Base-by-base conservation (phyloP, 2,888 invertebrate genomes). In the Macroteleia sp. region DNA sequence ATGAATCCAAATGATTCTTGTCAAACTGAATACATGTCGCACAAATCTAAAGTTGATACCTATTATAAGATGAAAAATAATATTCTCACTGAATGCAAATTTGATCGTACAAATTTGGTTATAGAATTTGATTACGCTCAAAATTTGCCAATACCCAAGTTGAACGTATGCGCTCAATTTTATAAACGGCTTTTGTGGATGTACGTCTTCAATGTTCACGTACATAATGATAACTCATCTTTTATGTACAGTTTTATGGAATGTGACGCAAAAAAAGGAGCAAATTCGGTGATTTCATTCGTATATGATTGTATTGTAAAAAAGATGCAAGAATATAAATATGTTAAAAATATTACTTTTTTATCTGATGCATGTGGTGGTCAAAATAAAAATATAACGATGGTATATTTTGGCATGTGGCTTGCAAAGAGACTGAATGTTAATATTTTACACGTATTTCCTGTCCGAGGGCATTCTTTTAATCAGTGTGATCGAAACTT, bases 61-160 rank as follows among this genome's bases (percentile, higher is more conserved):
- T 36, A 36, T 36, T 36, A 36, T 36, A 36, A 36, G 16, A 14
- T 36, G 16, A 36, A 36, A 36, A 36, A 12, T 12, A 36, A 36
- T 36, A 36, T 36, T 36, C 36, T 14, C 16, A 3, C 8, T 14
- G 3, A 36, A 36, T 36, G 36, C 36, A 14, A 36, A 36, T 12
- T 36, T 2, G 36, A 36, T 36, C 36, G 36, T 36, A 14, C 14
- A 36, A 36, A 36, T 36, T 22, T 48, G 28, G 69, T 69, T 39
- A 12, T 57, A 20, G 69, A 69, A 57, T 69, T 69, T 48, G 57
- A 57, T 12, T 69, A 69, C 41, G 69, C 48, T 44, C 69, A 69
- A 46, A 69, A 69, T 22, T 36, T 69, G 16, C 19, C 30, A 28
- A 42, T 39, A 46, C 57, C 69, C 0, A 57, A 39, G 28, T 28